Percentiles rank a stretch among this genome's conserved stretches.
Evolutionary conservation across 2,888 invertebrate genomes (phyloP).

Genomic region (Lymantria monacha): DNA sequence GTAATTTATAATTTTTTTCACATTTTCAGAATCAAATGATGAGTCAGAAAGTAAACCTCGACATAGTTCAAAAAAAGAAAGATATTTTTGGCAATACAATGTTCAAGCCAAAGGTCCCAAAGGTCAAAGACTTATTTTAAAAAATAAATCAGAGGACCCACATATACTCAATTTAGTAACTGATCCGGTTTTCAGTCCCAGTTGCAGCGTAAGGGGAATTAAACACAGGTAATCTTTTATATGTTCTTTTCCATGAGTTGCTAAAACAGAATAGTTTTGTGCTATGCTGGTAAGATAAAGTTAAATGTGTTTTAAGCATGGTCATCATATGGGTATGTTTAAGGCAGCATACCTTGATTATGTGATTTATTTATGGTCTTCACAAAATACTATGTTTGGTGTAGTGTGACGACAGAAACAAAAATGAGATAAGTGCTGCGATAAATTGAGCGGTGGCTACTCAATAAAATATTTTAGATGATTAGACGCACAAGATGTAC

Average conservation of each 20-base stretch:
- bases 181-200: slow-evolving; percentile 97
- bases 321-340: no score
- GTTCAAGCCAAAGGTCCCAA: slow-evolving; percentile 99
- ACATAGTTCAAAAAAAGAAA: slow-evolving; percentile 86
- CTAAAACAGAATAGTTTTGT: neutral
- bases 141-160: slow-evolving; percentile 94
- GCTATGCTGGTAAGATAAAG: no score
- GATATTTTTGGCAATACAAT: slow-evolving; percentile 99
- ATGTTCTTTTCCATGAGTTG: neutral
- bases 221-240: slow-evolving; percentile 86
- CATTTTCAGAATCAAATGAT: slow-evolving; percentile 83
- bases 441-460: no score
- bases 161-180: slow-evolving; percentile 94
- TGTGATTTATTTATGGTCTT: no score
- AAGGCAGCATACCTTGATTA: no score
- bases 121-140: slow-evolving; percentile 93
- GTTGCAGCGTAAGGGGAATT: slow-evolving; percentile 93
- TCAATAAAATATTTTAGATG: no score
- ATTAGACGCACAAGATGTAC: no score
- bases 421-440: no score
- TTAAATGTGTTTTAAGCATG: no score
- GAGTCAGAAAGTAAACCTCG: slow-evolving; percentile 78
- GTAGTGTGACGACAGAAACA: no score
- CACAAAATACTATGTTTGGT: no score
- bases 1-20: no score